These are phyloP conservation scores for Agrotis segetum DNA, from an alignment of 2,888 invertebrate species.

Conservation along the genomic window DNA sequence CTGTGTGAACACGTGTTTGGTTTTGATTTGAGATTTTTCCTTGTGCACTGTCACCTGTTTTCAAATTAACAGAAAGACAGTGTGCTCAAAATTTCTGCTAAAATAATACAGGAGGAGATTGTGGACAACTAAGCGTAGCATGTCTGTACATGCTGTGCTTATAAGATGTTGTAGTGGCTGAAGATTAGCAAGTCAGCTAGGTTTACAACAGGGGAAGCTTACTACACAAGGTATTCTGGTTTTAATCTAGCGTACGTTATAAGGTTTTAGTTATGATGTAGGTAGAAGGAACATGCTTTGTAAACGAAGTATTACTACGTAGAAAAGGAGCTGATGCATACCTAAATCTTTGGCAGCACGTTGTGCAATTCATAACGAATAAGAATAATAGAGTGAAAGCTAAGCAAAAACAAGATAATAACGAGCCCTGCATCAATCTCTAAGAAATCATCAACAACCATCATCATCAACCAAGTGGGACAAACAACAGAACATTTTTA, in stretches of 20 bases:
- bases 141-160: background rate
- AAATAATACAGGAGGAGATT: background rate
- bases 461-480: slow-evolving; percentile 25
- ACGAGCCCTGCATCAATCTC: background rate
- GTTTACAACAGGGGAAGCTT: background rate
- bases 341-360: background rate
- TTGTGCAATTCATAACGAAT: background rate
- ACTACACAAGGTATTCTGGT: background rate
- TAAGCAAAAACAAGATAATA: background rate
- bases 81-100: background rate
- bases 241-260: slow-evolving; percentile 12
- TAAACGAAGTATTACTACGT: background rate
- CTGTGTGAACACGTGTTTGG: slow-evolving; percentile 22
- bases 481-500: slow-evolving; percentile 26
- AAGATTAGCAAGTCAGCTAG: slow-evolving; percentile 19
- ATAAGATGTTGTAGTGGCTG: slow-evolving; percentile 3
- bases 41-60: background rate
- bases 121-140: background rate
- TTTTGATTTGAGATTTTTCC: slow-evolving; percentile 19
- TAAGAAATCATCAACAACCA: background rate
- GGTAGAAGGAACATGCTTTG: background rate
- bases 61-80: background rate
- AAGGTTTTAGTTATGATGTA: background rate
- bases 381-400: background rate
- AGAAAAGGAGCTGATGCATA: background rate